Base-by-base conservation (phyloP, 2,113 vertebrate species). In the Xiphophorus couchianus region DNA sequence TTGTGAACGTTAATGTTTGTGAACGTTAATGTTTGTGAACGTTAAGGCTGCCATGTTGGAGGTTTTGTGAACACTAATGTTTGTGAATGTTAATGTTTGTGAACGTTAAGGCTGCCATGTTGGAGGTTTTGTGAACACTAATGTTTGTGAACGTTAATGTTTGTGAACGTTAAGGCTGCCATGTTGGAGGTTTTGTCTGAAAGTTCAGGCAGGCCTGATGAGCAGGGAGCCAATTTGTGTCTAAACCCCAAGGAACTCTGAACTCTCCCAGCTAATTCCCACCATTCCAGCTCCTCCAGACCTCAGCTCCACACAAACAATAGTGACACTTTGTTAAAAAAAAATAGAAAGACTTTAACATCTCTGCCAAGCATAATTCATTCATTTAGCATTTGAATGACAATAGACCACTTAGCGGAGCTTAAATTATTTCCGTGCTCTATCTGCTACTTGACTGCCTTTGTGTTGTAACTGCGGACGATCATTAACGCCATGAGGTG, bases 361-460 rank as follows among this genome's bases (percentile, higher is more conserved):
- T 91, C 92, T 90, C 91, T 93, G 93, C 93, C 94, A 94, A 91
- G 92, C 90, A 92, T 91, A 93, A 93, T 93, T 95, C 51, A 58
- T 58, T 58, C 51, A 58, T 58, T 58, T 93, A 94, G 92, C 89
- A 94, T 93, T 94, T 94, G 91, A 94, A 94, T 94, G 90, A 95
- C 94, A 95, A 94, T 92, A 78, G 93, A 78, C 81, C 93, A 93
- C 93, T 94, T 94, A 93, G 93, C 91, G 90, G 74, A 82, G 90
- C 92, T 86, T 92, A 93, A 94, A 93, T 95, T 90, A 94, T 93
- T 88, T 91, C 88, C 66, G 77, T 80, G 83, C 90, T 86, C 89
- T 92, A 92, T 94, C 93, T 89, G 88, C 90, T 85, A 83, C 91
- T 92, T 81, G 84, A 88, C 84, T 86, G 91, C 86, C 85, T 89